Percentiles rank a stretch among this genome's conserved stretches.
Conservation (phyloP, 2,888 invertebrate species). For the Polydrusus tereticollis region DNA sequence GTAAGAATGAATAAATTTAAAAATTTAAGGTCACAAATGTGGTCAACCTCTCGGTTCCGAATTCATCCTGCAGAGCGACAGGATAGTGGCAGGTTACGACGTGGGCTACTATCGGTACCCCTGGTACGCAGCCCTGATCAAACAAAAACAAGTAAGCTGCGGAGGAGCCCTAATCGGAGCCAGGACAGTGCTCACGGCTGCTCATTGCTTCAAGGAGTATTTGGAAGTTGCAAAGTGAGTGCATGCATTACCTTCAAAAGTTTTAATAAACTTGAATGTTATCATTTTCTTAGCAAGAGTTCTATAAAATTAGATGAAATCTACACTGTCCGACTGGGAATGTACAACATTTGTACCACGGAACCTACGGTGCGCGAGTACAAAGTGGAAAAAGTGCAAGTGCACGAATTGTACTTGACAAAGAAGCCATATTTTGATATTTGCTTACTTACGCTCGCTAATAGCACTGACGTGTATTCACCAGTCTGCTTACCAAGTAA, state of each 20-base stretch:
- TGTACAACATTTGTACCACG: constrained; percentile 62
- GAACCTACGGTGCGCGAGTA: constrained; percentile 58
- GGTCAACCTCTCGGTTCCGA: constrained; percentile 56
- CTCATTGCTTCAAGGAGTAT: constrained; percentile 63
- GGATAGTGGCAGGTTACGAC: constrained; percentile 64
- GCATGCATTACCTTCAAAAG: not conserved
- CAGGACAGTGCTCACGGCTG: constrained; percentile 63
- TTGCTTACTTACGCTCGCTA: constrained; percentile 59
- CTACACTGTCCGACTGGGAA: constrained; percentile 60
- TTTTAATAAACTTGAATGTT: too few relatives aligned
- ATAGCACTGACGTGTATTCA: constrained; percentile 55
- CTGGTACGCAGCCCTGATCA: constrained; percentile 63
- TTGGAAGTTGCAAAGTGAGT: constrained; percentile 49
- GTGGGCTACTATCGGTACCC: constrained; percentile 65
- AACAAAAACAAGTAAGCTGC: constrained; percentile 58
- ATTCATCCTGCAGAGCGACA: constrained; percentile 52
- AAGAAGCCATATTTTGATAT: constrained; percentile 64
- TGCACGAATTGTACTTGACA: constrained; percentile 62
- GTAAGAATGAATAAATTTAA: too few relatives aligned
- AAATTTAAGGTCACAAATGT: constrained; percentile 53
- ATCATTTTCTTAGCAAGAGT: constrained; percentile 7
- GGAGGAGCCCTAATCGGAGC: constrained; percentile 63
- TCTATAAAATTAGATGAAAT: constrained; percentile 57
- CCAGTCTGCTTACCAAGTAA: constrained; percentile 62
- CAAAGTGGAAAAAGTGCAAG: constrained; percentile 59